Evolutionary conservation across 2,888 invertebrate species (phyloP).

Genomic region (Augiades crinisus): DNA sequence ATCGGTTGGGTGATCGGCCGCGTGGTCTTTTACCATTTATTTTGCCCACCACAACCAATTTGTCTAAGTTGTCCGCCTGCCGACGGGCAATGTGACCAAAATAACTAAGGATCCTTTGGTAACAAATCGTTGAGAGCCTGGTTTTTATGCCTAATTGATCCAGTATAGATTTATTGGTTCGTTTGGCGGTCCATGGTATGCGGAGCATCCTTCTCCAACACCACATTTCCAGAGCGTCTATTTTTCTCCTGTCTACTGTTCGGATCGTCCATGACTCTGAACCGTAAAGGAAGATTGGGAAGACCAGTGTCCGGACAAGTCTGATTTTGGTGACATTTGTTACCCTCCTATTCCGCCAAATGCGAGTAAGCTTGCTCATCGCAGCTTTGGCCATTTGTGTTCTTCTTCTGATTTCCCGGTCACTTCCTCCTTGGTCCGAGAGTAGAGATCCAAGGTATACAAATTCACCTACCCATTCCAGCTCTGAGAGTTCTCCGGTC

Average conservation of each 20-base stretch:
- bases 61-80: not conserved
- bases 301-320: not conserved
- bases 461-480: not conserved
- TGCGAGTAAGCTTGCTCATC: not conserved
- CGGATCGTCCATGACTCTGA: not conserved
- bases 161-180: not conserved
- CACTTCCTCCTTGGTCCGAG: not conserved
- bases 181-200: not conserved
- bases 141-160: not conserved
- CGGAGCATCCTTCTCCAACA: not conserved
- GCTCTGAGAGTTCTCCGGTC: not conserved
- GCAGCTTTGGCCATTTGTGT: conserved; percentile 3
- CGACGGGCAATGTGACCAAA: not conserved
- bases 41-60: not conserved
- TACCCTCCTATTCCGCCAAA: not conserved
- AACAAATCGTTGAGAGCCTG: not conserved
- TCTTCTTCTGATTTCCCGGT: not conserved
- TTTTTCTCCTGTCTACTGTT: not conserved
- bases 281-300: not conserved
- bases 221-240: not conserved
- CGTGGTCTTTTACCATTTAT: not conserved
- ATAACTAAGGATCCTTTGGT: not conserved
- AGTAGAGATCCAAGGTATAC: not conserved
- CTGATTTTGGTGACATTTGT: not conserved
- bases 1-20: too few species aligned